phyloP scores from a whole-genome alignment of 35 echinoderm and acorn worm genomes.

The Ophiothrix spiculata region DNA sequence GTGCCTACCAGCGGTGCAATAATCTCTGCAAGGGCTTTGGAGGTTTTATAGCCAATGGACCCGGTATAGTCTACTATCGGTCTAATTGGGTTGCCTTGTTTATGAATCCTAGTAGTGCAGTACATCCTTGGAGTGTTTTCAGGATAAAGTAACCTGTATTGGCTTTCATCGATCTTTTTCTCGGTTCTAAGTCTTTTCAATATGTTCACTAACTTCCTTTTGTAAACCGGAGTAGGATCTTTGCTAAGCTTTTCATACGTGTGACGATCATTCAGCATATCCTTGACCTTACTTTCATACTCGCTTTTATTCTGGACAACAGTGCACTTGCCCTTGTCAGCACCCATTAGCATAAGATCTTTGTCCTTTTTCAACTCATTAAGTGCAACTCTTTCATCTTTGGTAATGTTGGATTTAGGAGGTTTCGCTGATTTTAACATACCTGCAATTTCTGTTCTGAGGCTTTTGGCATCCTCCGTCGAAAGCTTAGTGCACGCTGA shows the following conservation, averaged over 20 bases:
- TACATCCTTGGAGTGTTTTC: slow-evolving; percentile 29
- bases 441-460: slow-evolving; percentile 22
- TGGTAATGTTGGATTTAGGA: slow-evolving; percentile 15
- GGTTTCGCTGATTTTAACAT: slow-evolving; percentile 29
- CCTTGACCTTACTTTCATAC: slow-evolving; percentile 1
- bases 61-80: slow-evolving; percentile 32
- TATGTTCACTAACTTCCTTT: slow-evolving; percentile 26
- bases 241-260: slow-evolving; percentile 13
- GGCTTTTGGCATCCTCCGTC: background rate
- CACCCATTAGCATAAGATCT: slow-evolving; percentile 13
- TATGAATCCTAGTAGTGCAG: slow-evolving; percentile 31
- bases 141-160: slow-evolving; percentile 22
- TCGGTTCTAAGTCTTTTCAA: slow-evolving; percentile 18
- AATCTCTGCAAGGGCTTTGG: slow-evolving; percentile 9
- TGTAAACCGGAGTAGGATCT: slow-evolving; percentile 27
- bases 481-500: background rate
- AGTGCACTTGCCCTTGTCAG: slow-evolving; percentile 15
- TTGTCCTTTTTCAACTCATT: background rate
- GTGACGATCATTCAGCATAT: background rate
- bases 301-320: background rate
- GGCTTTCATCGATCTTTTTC: slow-evolving; percentile 19
- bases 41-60: slow-evolving; percentile 21
- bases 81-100: slow-evolving; percentile 23
- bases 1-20: slow-evolving; percentile 18
- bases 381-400: slow-evolving; percentile 7